A percentile compares a stretch with the other conserved stretches of the same genome.
Evolutionary conservation across 2,888 invertebrate genomes (phyloP).

Genomic region (Tanaodytes sp.): DNA sequence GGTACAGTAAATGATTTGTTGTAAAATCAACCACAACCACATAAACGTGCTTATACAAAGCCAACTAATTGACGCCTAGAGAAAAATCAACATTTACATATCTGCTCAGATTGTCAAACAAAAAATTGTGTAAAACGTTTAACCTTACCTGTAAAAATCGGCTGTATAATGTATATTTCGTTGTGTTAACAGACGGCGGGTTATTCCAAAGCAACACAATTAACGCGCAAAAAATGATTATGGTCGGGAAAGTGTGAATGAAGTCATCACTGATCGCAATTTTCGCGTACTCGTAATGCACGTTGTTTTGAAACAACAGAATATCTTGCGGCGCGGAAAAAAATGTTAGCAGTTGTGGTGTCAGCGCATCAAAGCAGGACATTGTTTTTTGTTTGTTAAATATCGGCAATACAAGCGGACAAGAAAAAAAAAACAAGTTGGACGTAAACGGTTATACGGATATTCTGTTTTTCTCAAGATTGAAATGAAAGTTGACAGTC

Average conservation of each 20-base stretch:
- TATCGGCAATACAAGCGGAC: too few species aligned
- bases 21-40: slow-evolving; percentile 67
- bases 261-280: slow-evolving; percentile 67
- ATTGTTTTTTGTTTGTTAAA: slow-evolving; percentile 43
- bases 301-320: slow-evolving; percentile 62
- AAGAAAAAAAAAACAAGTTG: too few species aligned
- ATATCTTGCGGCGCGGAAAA: slow-evolving; percentile 64
- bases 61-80: slow-evolving; percentile 63
- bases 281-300: slow-evolving; percentile 66
- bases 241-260: slow-evolving; percentile 66
- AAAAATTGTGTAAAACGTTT: too few species aligned
- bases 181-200: slow-evolving; percentile 59
- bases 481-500: too few species aligned
- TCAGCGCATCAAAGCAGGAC: slow-evolving; percentile 64
- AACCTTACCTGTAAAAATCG: too few species aligned
- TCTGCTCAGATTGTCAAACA: too few species aligned
- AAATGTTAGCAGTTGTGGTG: slow-evolving; percentile 62
- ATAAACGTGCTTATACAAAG: slow-evolving; percentile 59
- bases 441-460: too few species aligned
- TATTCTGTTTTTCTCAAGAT: too few species aligned
- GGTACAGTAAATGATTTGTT: slow-evolving; percentile 66
- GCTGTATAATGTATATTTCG: too few species aligned
- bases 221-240: slow-evolving; percentile 62
- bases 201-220: slow-evolving; percentile 61
- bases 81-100: too few species aligned